phyloP scores from a whole-genome alignment of 2,888 invertebrate species.

The Phengaris alcon region DNA sequence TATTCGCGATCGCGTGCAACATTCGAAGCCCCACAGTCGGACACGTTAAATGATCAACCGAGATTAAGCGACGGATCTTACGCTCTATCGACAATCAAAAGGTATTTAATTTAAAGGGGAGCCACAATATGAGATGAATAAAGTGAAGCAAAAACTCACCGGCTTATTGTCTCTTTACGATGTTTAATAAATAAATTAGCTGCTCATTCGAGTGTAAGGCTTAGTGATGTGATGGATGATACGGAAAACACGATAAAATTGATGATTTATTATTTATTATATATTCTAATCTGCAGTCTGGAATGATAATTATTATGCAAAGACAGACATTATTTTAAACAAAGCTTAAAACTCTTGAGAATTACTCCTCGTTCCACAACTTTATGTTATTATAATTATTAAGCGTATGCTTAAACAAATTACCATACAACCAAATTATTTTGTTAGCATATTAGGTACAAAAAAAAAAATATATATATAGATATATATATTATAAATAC shows the following conservation, averaged over 20 bases:
- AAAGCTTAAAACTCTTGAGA: not conserved
- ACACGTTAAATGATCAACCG: conserved; percentile 60
- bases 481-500: no score
- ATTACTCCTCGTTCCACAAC: not conserved
- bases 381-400: not conserved
- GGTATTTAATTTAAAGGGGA: conserved; percentile 47
- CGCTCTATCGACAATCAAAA: conserved; percentile 65
- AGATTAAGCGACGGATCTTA: conserved; percentile 62
- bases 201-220: conserved; percentile 37
- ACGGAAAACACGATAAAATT: not conserved
- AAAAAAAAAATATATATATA: no score
- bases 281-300: not conserved
- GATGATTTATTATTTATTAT: not conserved
- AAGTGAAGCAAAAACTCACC: conserved; percentile 45
- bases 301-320: not conserved
- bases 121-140: conserved; percentile 39
- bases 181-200: conserved; percentile 55
- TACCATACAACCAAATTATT: not conserved
- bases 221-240: conserved; percentile 34
- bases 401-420: no score
- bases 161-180: conserved; percentile 42
- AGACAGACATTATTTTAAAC: not conserved
- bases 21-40: conserved; percentile 47
- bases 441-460: conserved; percentile 4
- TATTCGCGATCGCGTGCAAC: conserved; percentile 43